Evolutionary conservation across 2,797 vertebrate species (phyloP).

Genomic region (Crax fasciolata): DNA sequence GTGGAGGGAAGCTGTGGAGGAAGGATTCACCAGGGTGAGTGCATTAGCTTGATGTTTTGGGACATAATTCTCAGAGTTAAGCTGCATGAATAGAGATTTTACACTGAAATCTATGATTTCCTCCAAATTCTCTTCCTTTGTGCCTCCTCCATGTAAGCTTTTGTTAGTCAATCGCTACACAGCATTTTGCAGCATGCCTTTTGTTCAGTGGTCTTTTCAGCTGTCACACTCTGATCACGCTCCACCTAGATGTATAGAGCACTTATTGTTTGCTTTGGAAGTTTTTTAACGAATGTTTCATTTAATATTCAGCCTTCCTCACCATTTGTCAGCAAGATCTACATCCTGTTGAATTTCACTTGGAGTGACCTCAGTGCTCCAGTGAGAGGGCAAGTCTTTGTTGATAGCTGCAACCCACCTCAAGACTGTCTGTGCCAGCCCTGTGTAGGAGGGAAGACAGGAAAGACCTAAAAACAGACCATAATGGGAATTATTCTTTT

Average conservation of each 20-base stretch:
- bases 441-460: background rate
- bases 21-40: background rate
- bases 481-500: background rate
- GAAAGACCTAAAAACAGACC: background rate
- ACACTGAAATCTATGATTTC: background rate
- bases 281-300: background rate
- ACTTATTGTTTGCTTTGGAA: slow-evolving; percentile 34
- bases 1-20: rapidly evolving
- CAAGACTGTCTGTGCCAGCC: background rate
- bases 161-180: slow-evolving; percentile 30
- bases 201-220: slow-evolving; percentile 56
- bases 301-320: slow-evolving; percentile 15
- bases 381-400: background rate
- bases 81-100: background rate
- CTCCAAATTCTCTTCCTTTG: background rate
- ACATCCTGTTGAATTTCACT: slow-evolving; percentile 26
- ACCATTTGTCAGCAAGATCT: slow-evolving; percentile 9
- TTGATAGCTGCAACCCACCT: background rate
- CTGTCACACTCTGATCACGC: slow-evolving; percentile 36
- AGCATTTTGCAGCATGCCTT: slow-evolving; percentile 7
- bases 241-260: slow-evolving; percentile 7
- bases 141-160: background rate
- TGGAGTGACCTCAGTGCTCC: background rate
- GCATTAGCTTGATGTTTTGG: background rate
- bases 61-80: background rate